Base-by-base conservation (phyloP, 2,797 vertebrate genomes). In the Aratinga solstitialis region DNA sequence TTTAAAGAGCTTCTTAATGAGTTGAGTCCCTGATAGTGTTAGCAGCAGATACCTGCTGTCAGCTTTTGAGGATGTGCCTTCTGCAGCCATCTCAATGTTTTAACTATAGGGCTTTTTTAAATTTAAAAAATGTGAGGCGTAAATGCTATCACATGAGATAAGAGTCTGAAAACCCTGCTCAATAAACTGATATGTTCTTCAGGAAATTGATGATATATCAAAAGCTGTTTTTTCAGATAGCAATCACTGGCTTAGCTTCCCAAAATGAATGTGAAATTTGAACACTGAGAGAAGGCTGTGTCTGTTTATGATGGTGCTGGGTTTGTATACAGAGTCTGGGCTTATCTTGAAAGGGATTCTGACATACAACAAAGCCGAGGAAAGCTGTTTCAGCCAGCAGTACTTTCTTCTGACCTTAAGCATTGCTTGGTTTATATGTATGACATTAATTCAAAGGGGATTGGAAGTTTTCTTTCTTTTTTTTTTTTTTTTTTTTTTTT, bases 181-280 rank as follows among this genome's bases (percentile, higher is more conserved):
- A 90, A 93, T 95, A 96, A 97, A 94, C 79, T 83, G 94, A 85
- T 85, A 84, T 21, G 67, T 95, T 96, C 74, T 96, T 92, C 93
- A 94, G 93, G 95, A 97, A 97, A 96, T 74, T 94, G 95, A 95
- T 95, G 81, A 59, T 93, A 34, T 82, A 96, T 96, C 82, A 95
- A 94, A 94, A 96, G 93, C 83, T 92, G 69, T 91, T 95, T 73
- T 58, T 96, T 81, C 83, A 94, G 95, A 96, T 92, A 81, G 36
- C 65, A 89, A 81, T 94, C 89, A 42, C 45, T 69, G 75, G 47
- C 71, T 81, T 86, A 93, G 89, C 84, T 92, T 91, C 51, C 84
- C 81, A 87, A 90, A 94, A 95, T 87, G 72, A 94, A 81, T 86
- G 48, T 63, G 82, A 45, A 89, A 88, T 89, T 69, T 1, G 0